These are phyloP conservation scores for Aphrophora alni DNA, from an alignment of 2,888 invertebrate genomes.

Conservation along the genomic window DNA sequence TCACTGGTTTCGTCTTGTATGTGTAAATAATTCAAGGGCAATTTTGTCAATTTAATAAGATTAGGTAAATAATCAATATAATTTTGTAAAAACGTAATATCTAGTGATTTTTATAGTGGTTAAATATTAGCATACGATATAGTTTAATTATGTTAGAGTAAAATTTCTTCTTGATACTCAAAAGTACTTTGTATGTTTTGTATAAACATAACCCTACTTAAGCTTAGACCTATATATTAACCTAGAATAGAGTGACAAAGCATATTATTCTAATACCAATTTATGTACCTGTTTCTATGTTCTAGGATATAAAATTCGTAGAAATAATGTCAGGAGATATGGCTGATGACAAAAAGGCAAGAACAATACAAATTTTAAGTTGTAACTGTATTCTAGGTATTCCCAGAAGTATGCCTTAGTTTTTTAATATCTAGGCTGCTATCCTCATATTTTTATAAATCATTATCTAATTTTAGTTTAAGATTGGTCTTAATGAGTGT, in stretches of 20 bases:
- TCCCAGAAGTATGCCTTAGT: no score
- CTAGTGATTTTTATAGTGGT: neutral
- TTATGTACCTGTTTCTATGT: neutral
- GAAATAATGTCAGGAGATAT: conserved; percentile 39
- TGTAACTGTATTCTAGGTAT: neutral
- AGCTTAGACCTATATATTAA: neutral
- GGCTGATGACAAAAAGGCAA: conserved; percentile 41
- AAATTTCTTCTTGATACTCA: neutral
- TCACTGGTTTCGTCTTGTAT: neutral
- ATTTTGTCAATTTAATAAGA: neutral
- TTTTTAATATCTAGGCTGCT: no score
- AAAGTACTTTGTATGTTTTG: neutral
- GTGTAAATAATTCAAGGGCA: neutral
- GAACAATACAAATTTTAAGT: neutral
- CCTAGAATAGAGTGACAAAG: neutral
- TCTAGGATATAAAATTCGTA: neutral
- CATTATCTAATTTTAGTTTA: no score
- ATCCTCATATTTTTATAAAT: no score
- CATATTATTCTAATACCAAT: neutral
- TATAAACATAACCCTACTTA: neutral
- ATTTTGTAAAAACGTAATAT: neutral
- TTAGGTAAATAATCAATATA: neutral
- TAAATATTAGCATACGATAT: neutral
- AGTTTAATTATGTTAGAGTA: neutral
- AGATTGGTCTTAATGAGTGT: no score